Evolutionary conservation across 2,888 invertebrate species (phyloP).

Genomic region (Protonemura montana): DNA sequence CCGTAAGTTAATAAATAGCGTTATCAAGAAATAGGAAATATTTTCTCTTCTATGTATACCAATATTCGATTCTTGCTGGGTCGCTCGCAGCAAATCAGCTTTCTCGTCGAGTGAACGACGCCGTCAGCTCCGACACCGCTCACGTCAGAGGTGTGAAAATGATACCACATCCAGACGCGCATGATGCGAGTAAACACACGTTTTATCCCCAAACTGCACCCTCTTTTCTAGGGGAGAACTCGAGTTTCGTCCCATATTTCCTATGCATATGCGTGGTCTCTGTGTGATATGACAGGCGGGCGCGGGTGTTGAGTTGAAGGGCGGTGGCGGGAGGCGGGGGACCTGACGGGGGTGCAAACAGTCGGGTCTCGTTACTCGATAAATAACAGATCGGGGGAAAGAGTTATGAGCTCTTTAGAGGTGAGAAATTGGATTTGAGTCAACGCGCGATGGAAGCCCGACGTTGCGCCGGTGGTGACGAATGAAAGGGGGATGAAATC

Average conservation of each 20-base stretch:
- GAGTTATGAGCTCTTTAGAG: constrained; percentile 50
- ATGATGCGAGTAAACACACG: constrained; percentile 28
- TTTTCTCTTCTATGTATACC: not conserved
- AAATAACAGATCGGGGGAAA: constrained; percentile 48
- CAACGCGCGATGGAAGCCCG: constrained; percentile 29
- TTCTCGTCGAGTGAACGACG: not conserved
- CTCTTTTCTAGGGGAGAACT: constrained; percentile 16
- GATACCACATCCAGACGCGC: not conserved
- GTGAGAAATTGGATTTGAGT: constrained; percentile 49
- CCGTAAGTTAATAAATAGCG: not conserved
- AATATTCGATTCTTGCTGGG: not conserved
- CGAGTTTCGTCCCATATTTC: constrained; percentile 35
- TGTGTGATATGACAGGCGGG: constrained; percentile 8
- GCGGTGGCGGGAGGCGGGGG: constrained; percentile 15
- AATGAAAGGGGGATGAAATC: constrained; percentile 31
- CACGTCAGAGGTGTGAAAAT: constrained; percentile 24
- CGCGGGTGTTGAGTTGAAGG: constrained; percentile 24
- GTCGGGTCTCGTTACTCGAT: constrained; percentile 49
- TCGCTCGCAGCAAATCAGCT: not conserved
- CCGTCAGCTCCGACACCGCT: not conserved
- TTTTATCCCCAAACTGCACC: constrained; percentile 19
- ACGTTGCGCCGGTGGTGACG: not conserved
- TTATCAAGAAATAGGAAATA: not conserved
- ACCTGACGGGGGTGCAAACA: constrained; percentile 47
- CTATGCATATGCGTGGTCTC: constrained; percentile 22